phyloP scores from a whole-genome alignment of 2,113 vertebrate species.

The Arizona elegans region DNA sequence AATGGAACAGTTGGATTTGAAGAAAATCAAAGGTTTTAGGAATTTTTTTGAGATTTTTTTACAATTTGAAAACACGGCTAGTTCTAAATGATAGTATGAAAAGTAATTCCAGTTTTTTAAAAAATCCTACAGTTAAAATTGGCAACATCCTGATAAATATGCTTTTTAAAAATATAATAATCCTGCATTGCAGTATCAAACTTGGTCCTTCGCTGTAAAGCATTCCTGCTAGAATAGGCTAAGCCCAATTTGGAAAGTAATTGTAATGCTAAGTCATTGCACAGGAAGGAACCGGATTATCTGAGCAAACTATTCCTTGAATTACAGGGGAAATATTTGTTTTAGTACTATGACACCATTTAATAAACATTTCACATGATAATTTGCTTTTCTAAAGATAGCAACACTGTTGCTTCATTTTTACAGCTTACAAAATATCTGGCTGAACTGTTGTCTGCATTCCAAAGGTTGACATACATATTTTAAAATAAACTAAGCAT shows the following conservation, averaged over 20 bases:
- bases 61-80: neutral
- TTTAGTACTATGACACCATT: neutral
- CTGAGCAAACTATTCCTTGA: neutral
- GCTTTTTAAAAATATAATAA: neutral
- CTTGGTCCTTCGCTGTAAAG: neutral
- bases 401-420: neutral
- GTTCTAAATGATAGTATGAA: neutral
- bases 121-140: neutral
- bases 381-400: neutral
- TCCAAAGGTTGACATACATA: neutral
- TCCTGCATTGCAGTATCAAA: neutral
- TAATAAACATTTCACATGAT: neutral
- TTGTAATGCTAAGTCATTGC: neutral
- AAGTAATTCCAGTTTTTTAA: neutral
- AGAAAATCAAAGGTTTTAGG: neutral
- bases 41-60: neutral
- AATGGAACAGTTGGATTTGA: neutral
- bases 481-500: neutral
- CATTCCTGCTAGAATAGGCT: neutral
- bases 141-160: neutral
- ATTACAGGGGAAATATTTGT: neutral
- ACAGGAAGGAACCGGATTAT: neutral
- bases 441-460: neutral
- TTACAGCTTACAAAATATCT: neutral
- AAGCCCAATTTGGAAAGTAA: neutral